These are phyloP conservation scores for Paraescarpia echinospica DNA, from an alignment of 1,140 invertebrate species.

Conservation along the genomic window DNA sequence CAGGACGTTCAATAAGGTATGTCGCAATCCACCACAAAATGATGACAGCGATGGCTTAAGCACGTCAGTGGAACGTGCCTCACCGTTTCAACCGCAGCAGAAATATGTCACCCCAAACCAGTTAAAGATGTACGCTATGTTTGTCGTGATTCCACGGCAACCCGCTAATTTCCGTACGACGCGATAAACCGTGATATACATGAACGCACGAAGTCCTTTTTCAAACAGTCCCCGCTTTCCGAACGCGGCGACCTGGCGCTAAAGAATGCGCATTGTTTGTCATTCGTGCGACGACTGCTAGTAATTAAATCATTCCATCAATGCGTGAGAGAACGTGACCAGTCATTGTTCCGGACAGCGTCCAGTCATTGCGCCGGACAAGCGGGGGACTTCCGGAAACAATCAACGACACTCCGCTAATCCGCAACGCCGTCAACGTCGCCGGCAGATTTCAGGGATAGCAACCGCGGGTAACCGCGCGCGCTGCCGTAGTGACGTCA, in stretches of 20 bases:
- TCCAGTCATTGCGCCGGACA: neutral
- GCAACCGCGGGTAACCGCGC: neutral
- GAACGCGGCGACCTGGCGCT: neutral
- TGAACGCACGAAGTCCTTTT: neutral
- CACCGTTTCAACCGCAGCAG: neutral
- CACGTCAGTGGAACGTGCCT: neutral
- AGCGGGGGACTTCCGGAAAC: neutral
- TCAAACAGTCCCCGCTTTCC: neutral
- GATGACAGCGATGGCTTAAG: neutral
- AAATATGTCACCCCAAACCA: neutral
- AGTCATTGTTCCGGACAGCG: neutral
- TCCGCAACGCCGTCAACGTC: neutral
- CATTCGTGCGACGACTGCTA: neutral
- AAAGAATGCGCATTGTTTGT: neutral
- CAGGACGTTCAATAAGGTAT: neutral
- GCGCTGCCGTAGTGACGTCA: neutral
- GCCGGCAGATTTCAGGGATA: neutral
- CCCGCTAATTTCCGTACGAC: neutral
- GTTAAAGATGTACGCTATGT: neutral
- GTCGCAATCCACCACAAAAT: neutral
- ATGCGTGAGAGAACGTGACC: neutral
- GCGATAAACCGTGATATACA: neutral
- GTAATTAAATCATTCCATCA: neutral
- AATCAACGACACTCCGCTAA: neutral
- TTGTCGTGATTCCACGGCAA: neutral